These are phyloP conservation scores for Nyctibius grandis DNA, from an alignment of 2,797 vertebrate genomes.

Conservation along the genomic window DNA sequence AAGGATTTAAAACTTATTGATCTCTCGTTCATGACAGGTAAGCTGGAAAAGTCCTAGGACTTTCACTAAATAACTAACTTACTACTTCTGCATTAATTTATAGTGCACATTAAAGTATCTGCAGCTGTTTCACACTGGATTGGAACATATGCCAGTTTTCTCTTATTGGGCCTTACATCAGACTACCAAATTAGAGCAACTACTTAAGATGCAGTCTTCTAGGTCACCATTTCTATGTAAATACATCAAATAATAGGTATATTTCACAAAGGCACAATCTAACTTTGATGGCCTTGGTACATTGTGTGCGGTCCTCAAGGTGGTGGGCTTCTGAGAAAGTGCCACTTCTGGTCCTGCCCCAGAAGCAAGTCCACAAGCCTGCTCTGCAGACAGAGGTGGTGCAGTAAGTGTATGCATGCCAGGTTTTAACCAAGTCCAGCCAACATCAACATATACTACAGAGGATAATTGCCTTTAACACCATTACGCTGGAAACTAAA, in stretches of 20 bases:
- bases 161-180: not conserved
- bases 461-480: not conserved
- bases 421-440: not conserved
- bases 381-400: not conserved
- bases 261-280: not conserved
- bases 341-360: not conserved
- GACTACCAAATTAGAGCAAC: not conserved
- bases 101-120: not conserved
- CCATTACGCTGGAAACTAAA: not conserved
- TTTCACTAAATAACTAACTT: not conserved
- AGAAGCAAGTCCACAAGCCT: not conserved
- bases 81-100: not conserved
- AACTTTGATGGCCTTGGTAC: not conserved
- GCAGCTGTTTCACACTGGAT: not conserved
- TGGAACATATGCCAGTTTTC: not conserved
- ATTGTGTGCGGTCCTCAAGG: not conserved
- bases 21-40: not conserved
- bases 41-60: not conserved
- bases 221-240: not conserved
- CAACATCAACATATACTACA: not conserved
- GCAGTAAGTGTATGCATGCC: not conserved
- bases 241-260: not conserved
- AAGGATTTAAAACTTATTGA: not conserved
- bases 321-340: not conserved
- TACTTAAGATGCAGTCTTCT: not conserved